These are phyloP conservation scores for Ericerus pela DNA, from an alignment of 1,140 invertebrate species.

Conservation along the genomic window DNA sequence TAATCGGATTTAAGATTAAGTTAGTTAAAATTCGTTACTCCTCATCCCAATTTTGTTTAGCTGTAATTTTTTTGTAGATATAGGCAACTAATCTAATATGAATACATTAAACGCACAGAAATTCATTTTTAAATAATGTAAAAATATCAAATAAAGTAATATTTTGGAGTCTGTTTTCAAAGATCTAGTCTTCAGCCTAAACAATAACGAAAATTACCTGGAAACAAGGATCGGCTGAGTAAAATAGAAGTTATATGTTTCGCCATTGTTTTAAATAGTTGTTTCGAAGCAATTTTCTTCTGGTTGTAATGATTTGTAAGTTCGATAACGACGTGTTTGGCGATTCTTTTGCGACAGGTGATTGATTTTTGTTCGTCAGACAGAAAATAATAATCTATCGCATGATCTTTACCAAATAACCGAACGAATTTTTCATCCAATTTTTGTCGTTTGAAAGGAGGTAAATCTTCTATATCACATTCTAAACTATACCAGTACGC, in stretches of 20 bases:
- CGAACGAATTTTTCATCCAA: conserved; percentile 13
- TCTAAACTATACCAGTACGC: conserved; percentile 14
- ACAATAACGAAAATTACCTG: conserved; percentile 14
- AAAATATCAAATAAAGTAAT: no score
- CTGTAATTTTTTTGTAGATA: no score
- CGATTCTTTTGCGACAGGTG: conserved; percentile 18
- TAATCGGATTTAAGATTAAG: no score
- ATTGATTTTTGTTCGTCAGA: conserved; percentile 16
- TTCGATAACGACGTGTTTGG: conserved; percentile 18
- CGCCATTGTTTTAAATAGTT: conserved; percentile 21
- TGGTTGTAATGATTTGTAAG: conserved; percentile 18
- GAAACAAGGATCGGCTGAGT: conserved; percentile 13
- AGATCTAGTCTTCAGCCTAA: background rate
- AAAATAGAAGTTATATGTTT: conserved; percentile 19
- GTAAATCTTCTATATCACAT: conserved; percentile 3
- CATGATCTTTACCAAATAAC: conserved; percentile 14
- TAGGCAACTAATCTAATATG: no score
- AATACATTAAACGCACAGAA: no score
- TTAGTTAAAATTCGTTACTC: no score
- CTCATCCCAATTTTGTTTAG: no score
- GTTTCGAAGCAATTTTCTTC: conserved; percentile 15
- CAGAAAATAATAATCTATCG: conserved; percentile 16
- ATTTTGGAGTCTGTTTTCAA: no score
- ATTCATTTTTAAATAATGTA: no score
- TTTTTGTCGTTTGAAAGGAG: conserved; percentile 3